Evolutionary conservation across 2,797 vertebrate genomes (phyloP).

Genomic region (Cynodonichthys magdalenae): DNA sequence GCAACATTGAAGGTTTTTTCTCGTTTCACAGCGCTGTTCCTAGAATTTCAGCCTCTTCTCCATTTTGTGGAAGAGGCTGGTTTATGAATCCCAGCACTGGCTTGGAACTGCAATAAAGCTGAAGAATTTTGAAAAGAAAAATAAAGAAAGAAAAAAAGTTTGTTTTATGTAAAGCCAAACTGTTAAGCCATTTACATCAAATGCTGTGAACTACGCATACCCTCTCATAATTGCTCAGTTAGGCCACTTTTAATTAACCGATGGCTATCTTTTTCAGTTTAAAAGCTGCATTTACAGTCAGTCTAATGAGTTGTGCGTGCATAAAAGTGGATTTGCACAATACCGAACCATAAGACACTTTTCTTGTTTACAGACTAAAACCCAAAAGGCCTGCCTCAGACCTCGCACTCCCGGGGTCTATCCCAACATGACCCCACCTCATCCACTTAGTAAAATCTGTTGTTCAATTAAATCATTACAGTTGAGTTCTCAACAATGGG

Average conservation of each 20-base stretch:
- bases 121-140: constrained; percentile 2
- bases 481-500: constrained; percentile 46
- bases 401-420: constrained; percentile 19
- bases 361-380: constrained; percentile 26
- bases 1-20: constrained; percentile 65
- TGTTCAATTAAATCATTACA: constrained; percentile 56
- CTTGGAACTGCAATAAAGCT: constrained; percentile 44
- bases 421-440: constrained; percentile 31
- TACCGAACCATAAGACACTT: not conserved
- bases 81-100: constrained; percentile 41
- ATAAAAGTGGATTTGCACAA: constrained; percentile 15
- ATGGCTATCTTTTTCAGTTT: constrained; percentile 4
- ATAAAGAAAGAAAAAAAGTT: not conserved
- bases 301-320: constrained; percentile 2
- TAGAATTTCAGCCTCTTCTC: constrained; percentile 54
- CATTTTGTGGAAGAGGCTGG: constrained; percentile 41
- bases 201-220: constrained; percentile 19
- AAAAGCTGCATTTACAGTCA: constrained; percentile 5
- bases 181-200: constrained; percentile 15
- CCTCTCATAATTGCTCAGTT: constrained; percentile 14
- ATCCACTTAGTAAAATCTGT: constrained; percentile 41
- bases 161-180: constrained; percentile 38
- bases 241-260: constrained; percentile 31
- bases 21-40: constrained; percentile 55
- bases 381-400: constrained; percentile 13